Base-by-base conservation (phyloP, 2,888 invertebrate species). In the Entomobrya proxima region DNA sequence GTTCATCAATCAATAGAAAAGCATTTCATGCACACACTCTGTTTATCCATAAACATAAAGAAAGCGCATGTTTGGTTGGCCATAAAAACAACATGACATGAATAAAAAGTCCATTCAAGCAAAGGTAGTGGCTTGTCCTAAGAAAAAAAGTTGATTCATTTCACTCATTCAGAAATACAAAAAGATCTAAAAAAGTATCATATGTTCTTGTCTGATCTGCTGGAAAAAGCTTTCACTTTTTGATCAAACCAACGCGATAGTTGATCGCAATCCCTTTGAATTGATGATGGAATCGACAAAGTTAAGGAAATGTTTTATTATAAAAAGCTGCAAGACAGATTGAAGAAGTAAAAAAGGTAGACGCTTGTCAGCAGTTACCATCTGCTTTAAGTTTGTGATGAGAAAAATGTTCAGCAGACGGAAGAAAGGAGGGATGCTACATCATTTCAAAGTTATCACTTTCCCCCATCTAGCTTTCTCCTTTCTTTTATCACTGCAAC, bases 1-100 rank as follows among this genome's bases (percentile, higher is more conserved):
- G 18, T 52, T 75, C 75, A 75, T 75, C 75, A 75, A 75, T 75
- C 75, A 75, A 52, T 32, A 75, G 32, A 50, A 58, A 58, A n/a
- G 52, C 58, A 58, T 58, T 15, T n/a, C 58, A 21, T 21, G 13
- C 18, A 52, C 5, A 9, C 52, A 2, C 27, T 18, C 37, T 44
- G 44, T 44, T 44, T 44, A 58, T 30, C 4, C 13, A 58, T 30
- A 58, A 4, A 50, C 15, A 50, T 15, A 52, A 52, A 52, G 58
- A 4, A 58, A 30, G n/a, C n/a, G n/a, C n/a, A n/a, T n/a, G 6
- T 21, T 7, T 37, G 9, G 37, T 37, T 2, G 37, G 18, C 37
- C 13, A 58, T 30, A 30, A 30, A 58, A 30, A 58, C 58, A 58
- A 30, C 58, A 58, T 15, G 58, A 58, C 30, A 40, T 11, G 67